These are phyloP conservation scores for Xenopus tropicalis DNA, from an alignment of 2,113 vertebrate species.

Conservation along the genomic window UCB_Xtro_10.0 CM004445.2:124608501-124609000, in stretches of 20 bases:
- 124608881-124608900: not conserved
- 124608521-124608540: no score
- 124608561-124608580: no score
- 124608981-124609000: no score
- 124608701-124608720: conserved; percentile 3
- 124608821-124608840: conserved; percentile 7
- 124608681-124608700: not conserved
- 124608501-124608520: no score
- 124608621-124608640: no score
- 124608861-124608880: conserved; percentile 19
- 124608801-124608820: not conserved
- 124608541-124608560: no score
- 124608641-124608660: no score
- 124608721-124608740: not conserved
- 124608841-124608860: conserved; percentile 6
- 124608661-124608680: no score
- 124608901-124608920: not conserved
- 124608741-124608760: not conserved
- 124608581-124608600: no score
- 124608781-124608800: not conserved
- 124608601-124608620: no score
- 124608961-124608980: not conserved
- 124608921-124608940: not conserved
- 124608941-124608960: not conserved
- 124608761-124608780: not conserved